phyloP scores from a whole-genome alignment of 2,113 vertebrate species.

The Hippopotamus amphibius region DNA sequence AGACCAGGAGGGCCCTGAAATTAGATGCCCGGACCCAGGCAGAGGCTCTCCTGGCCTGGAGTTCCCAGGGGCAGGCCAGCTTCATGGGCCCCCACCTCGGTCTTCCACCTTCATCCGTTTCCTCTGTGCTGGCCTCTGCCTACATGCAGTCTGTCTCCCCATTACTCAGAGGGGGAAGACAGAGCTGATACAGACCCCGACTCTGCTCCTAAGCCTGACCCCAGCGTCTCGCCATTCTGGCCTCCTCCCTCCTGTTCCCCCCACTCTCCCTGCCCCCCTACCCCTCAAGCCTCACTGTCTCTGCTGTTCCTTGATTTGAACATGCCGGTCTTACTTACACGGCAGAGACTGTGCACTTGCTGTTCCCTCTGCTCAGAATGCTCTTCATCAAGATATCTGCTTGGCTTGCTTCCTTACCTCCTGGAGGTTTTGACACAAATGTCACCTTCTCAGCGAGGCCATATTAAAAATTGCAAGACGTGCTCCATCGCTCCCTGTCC shows the following conservation, averaged over 20 bases:
- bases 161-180: neutral
- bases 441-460: neutral
- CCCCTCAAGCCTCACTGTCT: neutral
- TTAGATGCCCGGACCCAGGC: neutral
- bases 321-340: neutral
- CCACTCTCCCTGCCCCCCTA: no score
- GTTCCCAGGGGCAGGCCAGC: neutral
- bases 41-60: neutral
- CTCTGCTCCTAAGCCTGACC: neutral
- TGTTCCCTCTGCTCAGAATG: neutral
- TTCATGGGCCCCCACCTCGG: rapidly evolving
- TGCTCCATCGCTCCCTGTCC: neutral
- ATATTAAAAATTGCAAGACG: neutral
- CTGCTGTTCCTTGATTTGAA: neutral
- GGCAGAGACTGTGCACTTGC: neutral
- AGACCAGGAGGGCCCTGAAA: neutral
- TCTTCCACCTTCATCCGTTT: neutral
- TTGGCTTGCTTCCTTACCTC: neutral
- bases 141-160: no score
- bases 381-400: neutral
- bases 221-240: neutral
- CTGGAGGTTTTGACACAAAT: neutral
- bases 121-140: neutral
- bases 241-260: neutral
- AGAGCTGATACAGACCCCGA: neutral